Conservation (phyloP, 2,888 invertebrate genomes). For the Baronia brevicornis region DNA sequence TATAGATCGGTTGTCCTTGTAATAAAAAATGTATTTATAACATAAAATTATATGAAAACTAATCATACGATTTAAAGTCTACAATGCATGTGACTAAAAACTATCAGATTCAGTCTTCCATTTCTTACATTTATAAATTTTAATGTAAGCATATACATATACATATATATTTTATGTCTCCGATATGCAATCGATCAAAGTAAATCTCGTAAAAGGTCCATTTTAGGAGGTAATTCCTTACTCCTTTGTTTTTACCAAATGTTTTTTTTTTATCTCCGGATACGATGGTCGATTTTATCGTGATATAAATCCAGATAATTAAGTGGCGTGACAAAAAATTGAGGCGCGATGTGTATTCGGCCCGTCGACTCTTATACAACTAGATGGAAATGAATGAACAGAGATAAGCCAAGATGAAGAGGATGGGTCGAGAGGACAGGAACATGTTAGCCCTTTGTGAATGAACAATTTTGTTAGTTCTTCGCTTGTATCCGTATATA, state of each 20-base stretch:
- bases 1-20: no score
- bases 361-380: conserved; percentile 69
- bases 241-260: conserved; percentile 29
- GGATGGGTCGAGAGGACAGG: conserved; percentile 54
- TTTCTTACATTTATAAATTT: conserved; percentile 1
- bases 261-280: conserved; percentile 26
- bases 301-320: conserved; percentile 72
- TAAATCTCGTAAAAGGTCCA: conserved; percentile 26
- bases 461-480: conserved; percentile 44
- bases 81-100: neutral
- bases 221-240: conserved; percentile 24
- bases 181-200: conserved; percentile 27
- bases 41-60: no score
- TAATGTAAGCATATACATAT: conserved; percentile 4
- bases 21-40: no score
- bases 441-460: conserved; percentile 57
- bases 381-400: conserved; percentile 74
- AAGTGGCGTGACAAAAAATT: conserved; percentile 73
- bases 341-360: conserved; percentile 70
- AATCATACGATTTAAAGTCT: no score
- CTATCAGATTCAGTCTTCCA: neutral
- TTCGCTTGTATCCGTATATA: conserved; percentile 27
- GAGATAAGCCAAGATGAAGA: conserved; percentile 65
- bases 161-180: conserved; percentile 21
- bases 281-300: conserved; percentile 54